A percentile compares a stretch with the other conserved stretches of the same genome.
Evolutionary conservation across 1,140 invertebrate species (phyloP).

Genomic region (Mizuhopecten yessoensis): DNA sequence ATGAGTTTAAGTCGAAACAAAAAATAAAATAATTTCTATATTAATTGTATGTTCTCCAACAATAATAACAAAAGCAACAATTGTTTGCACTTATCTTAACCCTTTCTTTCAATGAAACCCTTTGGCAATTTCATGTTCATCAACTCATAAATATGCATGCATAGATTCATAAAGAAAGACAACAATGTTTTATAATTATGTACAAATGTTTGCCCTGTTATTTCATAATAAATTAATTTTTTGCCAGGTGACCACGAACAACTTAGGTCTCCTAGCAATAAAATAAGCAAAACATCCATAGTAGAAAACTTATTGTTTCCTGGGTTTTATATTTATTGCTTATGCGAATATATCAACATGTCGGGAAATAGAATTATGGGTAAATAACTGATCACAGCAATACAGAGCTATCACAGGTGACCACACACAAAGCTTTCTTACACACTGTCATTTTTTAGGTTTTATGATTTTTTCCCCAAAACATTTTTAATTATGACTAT

Average conservation of each 20-base stretch:
- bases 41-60: conserved; percentile 10
- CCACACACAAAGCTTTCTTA: too few species aligned
- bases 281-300: neutral
- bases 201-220: conserved; percentile 5
- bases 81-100: neutral
- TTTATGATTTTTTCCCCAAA: too few species aligned
- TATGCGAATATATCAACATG: neutral
- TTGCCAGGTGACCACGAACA: neutral
- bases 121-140: conserved; percentile 24
- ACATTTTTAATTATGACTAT: too few species aligned
- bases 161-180: conserved; percentile 35
- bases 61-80: conserved; percentile 36
- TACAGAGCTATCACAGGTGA: neutral
- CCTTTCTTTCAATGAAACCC: neutral
- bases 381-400: neutral
- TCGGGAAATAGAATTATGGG: neutral
- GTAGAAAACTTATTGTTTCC: neutral
- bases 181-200: conserved; percentile 16
- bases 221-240: neutral
- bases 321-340: neutral
- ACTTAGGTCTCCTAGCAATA: neutral
- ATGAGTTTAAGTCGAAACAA: neutral
- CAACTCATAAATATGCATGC: conserved; percentile 20
- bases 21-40: neutral
- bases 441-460: too few species aligned